Conservation (phyloP, 1,140 invertebrate species). For the Eriocheir sinensis region DNA sequence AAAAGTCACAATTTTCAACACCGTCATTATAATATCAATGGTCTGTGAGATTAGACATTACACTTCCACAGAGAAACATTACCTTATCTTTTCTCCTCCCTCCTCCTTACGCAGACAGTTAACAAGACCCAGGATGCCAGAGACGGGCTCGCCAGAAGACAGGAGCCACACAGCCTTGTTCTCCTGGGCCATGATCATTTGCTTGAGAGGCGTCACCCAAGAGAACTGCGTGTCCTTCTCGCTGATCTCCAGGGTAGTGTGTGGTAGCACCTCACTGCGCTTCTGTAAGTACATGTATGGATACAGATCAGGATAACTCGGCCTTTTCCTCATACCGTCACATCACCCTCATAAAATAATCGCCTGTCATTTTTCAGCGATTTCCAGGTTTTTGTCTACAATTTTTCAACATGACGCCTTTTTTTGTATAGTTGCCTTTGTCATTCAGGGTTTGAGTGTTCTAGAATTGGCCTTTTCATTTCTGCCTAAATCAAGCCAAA, state of each 20-base stretch:
- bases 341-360: not conserved
- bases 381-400: too few relatives aligned
- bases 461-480: too few relatives aligned
- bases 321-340: too few relatives aligned
- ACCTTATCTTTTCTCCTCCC: constrained; percentile 89
- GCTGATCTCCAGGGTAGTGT: constrained; percentile 40
- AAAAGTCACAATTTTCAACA: not conserved
- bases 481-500: too few relatives aligned
- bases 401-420: too few relatives aligned
- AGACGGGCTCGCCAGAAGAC: constrained; percentile 80
- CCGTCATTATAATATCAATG: not conserved
- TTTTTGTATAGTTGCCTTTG: too few relatives aligned
- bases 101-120: constrained; percentile 94
- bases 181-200: constrained; percentile 71
- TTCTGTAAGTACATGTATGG: constrained; percentile 46
- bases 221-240: constrained; percentile 55
- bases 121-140: constrained; percentile 92
- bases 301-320: too few relatives aligned
- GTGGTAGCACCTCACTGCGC: not conserved
- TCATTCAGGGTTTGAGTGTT: too few relatives aligned
- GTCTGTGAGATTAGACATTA: not conserved
- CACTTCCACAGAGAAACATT: constrained; percentile 19
- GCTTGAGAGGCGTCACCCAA: constrained; percentile 68
- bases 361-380: too few relatives aligned
- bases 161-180: constrained; percentile 81